Evolutionary conservation across 2,888 invertebrate species (phyloP).

Genomic region (Agrotis ipsilon): DNA sequence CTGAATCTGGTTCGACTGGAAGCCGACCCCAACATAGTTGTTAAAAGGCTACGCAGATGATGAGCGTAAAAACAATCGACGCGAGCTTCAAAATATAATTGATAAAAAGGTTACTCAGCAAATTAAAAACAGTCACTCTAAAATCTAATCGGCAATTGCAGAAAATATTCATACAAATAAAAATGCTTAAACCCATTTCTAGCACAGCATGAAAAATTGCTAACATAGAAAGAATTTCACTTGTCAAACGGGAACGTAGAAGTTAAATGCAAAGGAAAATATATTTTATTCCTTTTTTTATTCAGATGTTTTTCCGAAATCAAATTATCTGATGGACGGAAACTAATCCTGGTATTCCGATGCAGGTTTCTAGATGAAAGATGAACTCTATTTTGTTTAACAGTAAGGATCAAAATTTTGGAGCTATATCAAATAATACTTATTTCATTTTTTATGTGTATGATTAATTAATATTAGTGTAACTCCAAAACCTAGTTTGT

Average conservation of each 20-base stretch:
- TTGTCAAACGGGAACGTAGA: neutral
- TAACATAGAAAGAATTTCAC: neutral
- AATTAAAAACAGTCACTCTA: too few species aligned
- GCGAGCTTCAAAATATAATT: too few species aligned
- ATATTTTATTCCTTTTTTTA: conserved; percentile 46
- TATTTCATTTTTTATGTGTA: neutral
- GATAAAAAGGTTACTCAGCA: too few species aligned
- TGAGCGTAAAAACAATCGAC: too few species aligned
- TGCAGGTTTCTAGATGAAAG: conserved; percentile 10
- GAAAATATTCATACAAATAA: neutral
- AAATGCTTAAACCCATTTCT: neutral
- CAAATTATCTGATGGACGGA: conserved; percentile 9
- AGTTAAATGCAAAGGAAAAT: conserved; percentile 3
- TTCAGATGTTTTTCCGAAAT: conserved; percentile 21
- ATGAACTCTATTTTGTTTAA: neutral
- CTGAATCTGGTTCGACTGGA: too few species aligned
- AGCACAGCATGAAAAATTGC: neutral
- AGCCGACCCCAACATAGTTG: too few species aligned
- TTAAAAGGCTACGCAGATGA: too few species aligned
- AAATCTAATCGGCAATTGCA: too few species aligned
- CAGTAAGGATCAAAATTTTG: neutral
- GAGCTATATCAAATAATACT: neutral
- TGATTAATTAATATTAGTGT: neutral
- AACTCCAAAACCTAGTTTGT: neutral
- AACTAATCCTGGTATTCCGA: conserved; percentile 31